These are phyloP conservation scores for Diachrysia chrysitis DNA, from an alignment of 2,888 invertebrate species.

Conservation along the genomic window DNA sequence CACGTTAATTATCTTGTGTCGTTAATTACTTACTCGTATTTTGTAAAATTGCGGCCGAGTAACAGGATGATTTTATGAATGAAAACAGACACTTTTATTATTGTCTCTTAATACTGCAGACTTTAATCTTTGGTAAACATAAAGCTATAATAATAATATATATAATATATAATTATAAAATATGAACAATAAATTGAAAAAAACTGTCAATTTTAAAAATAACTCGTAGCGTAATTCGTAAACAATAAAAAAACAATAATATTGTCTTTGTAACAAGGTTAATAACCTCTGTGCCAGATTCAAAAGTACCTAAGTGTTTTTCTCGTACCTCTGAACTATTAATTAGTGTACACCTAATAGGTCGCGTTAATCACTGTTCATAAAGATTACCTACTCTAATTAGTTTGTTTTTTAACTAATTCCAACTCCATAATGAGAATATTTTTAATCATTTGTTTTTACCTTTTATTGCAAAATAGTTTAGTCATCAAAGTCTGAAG, in stretches of 20 bases:
- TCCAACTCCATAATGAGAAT: not conserved
- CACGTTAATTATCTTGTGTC: not conserved
- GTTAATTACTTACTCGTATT: not conserved
- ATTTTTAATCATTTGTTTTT: not conserved
- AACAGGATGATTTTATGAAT: not conserved
- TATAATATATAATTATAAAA: too few relatives aligned
- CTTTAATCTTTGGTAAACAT: too few relatives aligned
- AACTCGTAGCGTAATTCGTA: too few relatives aligned
- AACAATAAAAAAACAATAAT: too few relatives aligned
- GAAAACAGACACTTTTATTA: not conserved
- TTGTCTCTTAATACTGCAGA: not conserved
- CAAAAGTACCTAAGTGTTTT: not conserved
- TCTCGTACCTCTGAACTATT: not conserved
- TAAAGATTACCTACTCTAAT: not conserved
- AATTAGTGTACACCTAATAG: not conserved
- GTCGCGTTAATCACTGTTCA: too few relatives aligned
- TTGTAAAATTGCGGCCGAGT: not conserved
- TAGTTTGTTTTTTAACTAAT: not conserved
- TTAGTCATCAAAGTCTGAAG: too few relatives aligned
- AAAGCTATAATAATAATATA: too few relatives aligned
- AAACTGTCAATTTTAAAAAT: too few relatives aligned
- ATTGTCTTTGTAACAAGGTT: not conserved
- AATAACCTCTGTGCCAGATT: not conserved
- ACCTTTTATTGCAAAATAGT: not conserved
- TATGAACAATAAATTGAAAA: too few relatives aligned